Evolutionary conservation across 2,113 vertebrate genomes (phyloP), one percentile per base, ranked within the genome.

Genomic region (Chunga burmeisteri): DNA sequence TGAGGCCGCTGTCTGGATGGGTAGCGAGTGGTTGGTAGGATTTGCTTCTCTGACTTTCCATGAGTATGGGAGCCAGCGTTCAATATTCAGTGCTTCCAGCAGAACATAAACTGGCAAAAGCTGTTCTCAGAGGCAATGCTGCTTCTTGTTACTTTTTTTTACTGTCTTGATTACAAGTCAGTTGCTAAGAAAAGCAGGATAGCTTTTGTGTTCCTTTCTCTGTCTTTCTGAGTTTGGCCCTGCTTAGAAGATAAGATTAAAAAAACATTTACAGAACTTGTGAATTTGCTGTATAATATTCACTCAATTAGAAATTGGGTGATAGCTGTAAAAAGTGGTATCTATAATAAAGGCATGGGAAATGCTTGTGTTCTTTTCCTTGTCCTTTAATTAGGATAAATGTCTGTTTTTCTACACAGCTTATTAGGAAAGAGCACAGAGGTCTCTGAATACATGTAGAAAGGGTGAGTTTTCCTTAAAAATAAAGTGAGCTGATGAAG

Each of bases 1-100:
- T 0, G 5, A 47, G 44, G 50, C 32, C 2, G 1, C 50, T 63
- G 10, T 52, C n/a, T 1, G 7, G 30, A 25, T 0, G 3, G 52
- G 44, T 36, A 11, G 34, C 13, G 44, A 11, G 34, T 16, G 44
- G 11, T 58, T 81, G 23, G 49, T 49, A 30, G 36, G 21, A 63
- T 9, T 40, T 52, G 68, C 46, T 81, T 53, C 40, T 65, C 49
- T 52, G 44, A 63, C 29, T 81, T 30, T 15, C 58, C 26, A 7
- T 4, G 17, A 32, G 34, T 21, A 26, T n/a, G 44, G 42, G 61
- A 74, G 49, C 61, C 1, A 2, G 47, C 23, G 23, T 55, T 73
- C 62, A 61, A 44, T 65, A 22, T 21, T 59, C 16, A 68, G 42
- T 30, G 29, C 16, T 78, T 55, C 27, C 53, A 59, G 19, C 13